phyloP scores from a whole-genome alignment of 2,888 invertebrate genomes.

The Drosophila mimetica region DNA sequence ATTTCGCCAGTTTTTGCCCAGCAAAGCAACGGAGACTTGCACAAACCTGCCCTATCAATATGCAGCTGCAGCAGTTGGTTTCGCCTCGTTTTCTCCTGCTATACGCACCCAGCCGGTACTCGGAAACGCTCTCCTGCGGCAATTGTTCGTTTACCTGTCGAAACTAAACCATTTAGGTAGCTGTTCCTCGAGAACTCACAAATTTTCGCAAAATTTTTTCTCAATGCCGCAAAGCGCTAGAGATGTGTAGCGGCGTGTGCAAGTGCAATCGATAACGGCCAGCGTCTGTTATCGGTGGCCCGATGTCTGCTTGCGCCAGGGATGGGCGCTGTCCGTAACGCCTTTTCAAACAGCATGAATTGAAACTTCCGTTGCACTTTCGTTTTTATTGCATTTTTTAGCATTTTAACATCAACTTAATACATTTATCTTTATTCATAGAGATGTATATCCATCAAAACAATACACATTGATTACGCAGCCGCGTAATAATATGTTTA shows the following conservation, averaged over 20 bases:
- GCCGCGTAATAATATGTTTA: conserved; percentile 72
- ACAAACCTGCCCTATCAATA: conserved; percentile 36
- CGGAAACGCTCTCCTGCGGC: conserved; percentile 6
- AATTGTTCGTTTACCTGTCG: not conserved
- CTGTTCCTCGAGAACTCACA: conserved; percentile 13
- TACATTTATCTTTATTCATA: conserved; percentile 69
- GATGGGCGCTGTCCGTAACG: not conserved
- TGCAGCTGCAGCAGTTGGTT: conserved; percentile 60
- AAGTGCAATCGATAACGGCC: conserved; percentile 57
- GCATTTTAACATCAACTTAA: conserved; percentile 73
- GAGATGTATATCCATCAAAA: conserved; percentile 73
- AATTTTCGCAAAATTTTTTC: conserved; percentile 38
- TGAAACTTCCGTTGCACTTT: conserved; percentile 3
- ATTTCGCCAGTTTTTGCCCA: conserved; percentile 20
- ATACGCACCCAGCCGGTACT: conserved; percentile 1
- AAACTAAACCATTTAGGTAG: conserved; percentile 21
- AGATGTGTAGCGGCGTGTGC: conserved; percentile 66
- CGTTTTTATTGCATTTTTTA: conserved; percentile 40
- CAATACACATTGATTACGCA: conserved; percentile 71
- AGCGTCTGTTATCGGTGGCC: conserved; percentile 50
- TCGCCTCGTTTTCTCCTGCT: conserved; percentile 1
- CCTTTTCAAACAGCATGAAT: not conserved
- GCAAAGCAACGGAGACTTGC: conserved; percentile 11
- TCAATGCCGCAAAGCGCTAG: conserved; percentile 51
- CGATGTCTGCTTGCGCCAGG: conserved; percentile 6